Base-by-base conservation (phyloP, 2,797 vertebrate species). In the Esox lucius region DNA sequence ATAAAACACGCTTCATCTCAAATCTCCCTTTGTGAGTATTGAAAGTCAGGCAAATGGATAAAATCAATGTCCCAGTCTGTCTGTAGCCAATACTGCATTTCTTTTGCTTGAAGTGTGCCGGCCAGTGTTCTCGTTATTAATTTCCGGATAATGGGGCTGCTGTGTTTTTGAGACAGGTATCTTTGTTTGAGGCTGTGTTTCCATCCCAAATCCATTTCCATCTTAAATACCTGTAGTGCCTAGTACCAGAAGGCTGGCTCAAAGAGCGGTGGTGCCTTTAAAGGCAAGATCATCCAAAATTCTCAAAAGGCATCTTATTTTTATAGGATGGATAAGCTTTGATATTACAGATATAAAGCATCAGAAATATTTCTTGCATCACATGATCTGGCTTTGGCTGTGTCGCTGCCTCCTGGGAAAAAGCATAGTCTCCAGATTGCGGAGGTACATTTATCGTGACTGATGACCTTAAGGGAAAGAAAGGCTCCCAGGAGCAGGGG, bases 371-470 rank as follows among this genome's bases (percentile, higher is more conserved):
- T 11, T 46, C 11, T 13, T 13, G 42, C 64, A 35, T 66, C 64
- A 68, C 33, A 28, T 51, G 33, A 72, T 62, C 33, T 64, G 39
- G 22, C 2, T 11, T 64, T 49, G 24, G 64, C 15, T 49, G 11
- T 22, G 49, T 35, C 26, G 33, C 15, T 22, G 62, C 22, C 64
- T 51, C 61, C 64, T 26, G 71, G 22, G 59, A 65, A 62, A 42
- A 46, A 22, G 31, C 66, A 61, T 22, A n/a, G n/a, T 16, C 35
- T n/a, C 35, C 73, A 67, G 72, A 70, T 51, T 35, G 72, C 56
- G 13, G 76, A 65, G 67, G 68, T 61, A 46, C 73, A 56, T 17
- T n/a, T 26, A 62, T 68, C 26, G 66, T 65, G 71, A 69, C 76
- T 69, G 76, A 16, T 26, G 48, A 49, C 72, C 68, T n/a, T 64